These are phyloP conservation scores for Chondrilla cf. caribensis DNA, from an alignment of 37 sponge, comb jelly and placozoan genomes.

Conservation along the genomic window DNA sequence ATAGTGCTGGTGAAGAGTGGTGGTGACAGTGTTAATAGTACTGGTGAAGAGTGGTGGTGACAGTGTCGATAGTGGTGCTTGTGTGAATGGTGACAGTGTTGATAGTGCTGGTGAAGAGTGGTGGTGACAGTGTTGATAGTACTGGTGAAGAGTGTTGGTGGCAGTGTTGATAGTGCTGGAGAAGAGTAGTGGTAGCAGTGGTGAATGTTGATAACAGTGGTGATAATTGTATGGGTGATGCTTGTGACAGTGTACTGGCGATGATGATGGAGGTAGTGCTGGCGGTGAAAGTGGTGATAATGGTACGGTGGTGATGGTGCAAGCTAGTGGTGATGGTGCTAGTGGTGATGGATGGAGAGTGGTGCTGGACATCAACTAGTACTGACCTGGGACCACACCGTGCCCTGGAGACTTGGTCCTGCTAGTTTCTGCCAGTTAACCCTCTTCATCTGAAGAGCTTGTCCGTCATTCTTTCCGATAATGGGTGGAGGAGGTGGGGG, in stretches of 20 bases:
- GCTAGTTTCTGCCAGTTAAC: slow-evolving; percentile 49
- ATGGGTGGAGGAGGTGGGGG: slow-evolving; percentile 68
- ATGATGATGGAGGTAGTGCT: slow-evolving; percentile 19
- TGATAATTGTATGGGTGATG: no score
- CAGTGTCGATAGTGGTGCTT: slow-evolving; percentile 25
- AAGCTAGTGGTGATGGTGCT: background rate
- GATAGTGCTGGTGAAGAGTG: slow-evolving; percentile 36
- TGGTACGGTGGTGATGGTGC: no score
- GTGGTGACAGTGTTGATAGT: slow-evolving; percentile 17
- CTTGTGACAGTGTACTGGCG: background rate
- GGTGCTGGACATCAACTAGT: background rate
- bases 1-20: background rate
- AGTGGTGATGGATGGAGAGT: background rate
- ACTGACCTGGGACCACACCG: slow-evolving; percentile 35
- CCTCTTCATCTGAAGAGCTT: background rate
- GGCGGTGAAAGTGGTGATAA: background rate
- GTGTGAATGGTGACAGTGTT: background rate
- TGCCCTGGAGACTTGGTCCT: slow-evolving; percentile 17
- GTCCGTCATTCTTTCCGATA: background rate
- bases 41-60: background rate
- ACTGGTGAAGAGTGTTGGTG: background rate
- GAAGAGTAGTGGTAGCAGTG: slow-evolving; percentile 33
- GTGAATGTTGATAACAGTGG: no score
- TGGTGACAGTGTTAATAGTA: background rate
- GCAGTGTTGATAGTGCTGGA: slow-evolving; percentile 13